A percentile compares a stretch with the other conserved stretches of the same genome.
Conservation (phyloP, 2,888 invertebrate species). For the Siphonodentalium dalli region DNA sequence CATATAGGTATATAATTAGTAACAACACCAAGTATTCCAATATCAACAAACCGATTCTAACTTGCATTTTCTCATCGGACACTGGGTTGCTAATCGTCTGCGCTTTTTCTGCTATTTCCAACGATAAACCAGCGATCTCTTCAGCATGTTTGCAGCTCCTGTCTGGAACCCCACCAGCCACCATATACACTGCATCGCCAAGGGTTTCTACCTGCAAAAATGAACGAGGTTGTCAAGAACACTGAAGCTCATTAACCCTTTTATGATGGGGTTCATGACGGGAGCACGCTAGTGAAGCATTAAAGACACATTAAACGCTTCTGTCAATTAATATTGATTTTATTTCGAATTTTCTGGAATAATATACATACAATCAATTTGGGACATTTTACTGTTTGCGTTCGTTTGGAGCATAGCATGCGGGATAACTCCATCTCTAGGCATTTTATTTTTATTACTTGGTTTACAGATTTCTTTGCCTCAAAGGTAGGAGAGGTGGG, state of each 20-base stretch:
- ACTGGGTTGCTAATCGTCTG: conserved; percentile 72
- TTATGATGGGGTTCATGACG: background rate
- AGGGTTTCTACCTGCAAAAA: conserved; percentile 83
- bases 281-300: background rate
- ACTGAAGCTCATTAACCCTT: background rate
- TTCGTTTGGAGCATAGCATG: too few species aligned
- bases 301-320: too few species aligned
- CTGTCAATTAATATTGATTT: too few species aligned
- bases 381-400: too few species aligned
- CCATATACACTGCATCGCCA: conserved; percentile 86
- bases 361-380: too few species aligned
- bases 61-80: conserved; percentile 66
- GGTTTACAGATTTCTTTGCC: too few species aligned
- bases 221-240: background rate
- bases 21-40: background rate
- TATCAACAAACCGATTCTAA: conserved; percentile 71
- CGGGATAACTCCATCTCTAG: too few species aligned
- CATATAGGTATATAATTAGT: background rate
- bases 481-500: too few species aligned
- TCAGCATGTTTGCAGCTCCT: conserved; percentile 75
- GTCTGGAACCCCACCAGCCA: conserved; percentile 88
- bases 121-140: conserved; percentile 79
- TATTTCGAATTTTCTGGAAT: too few species aligned
- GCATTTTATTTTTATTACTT: too few species aligned
- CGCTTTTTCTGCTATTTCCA: conserved; percentile 77